phyloP scores from a whole-genome alignment of 1,140 invertebrate species.

The Campoletis sonorensis region DNA sequence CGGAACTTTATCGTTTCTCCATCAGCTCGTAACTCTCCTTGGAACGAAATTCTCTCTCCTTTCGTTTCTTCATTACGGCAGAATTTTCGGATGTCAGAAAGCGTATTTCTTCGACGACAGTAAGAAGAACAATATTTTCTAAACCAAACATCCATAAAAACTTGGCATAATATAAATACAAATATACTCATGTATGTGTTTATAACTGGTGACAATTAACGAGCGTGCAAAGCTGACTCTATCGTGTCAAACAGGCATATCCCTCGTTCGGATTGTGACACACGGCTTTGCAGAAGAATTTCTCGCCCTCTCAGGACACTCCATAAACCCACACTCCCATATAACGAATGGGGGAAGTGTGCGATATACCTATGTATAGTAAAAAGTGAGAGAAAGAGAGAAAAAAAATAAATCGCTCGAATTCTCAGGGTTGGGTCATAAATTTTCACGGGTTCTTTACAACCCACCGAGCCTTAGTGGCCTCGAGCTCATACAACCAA shows the following conservation, averaged over 20 bases:
- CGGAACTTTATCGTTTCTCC: conserved; percentile 70
- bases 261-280: conserved; percentile 19
- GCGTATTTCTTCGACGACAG: conserved; percentile 34
- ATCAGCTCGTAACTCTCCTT: conserved; percentile 75
- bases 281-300: conserved; percentile 33
- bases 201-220: conserved; percentile 27
- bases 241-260: conserved; percentile 42
- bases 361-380: conserved; percentile 5
- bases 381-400: neutral
- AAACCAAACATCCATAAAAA: neutral
- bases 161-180: neutral
- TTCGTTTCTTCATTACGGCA: neutral
- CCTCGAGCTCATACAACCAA: neutral
- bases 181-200: neutral
- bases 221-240: conserved; percentile 38
- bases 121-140: conserved; percentile 26
- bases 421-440: conserved; percentile 40
- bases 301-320: conserved; percentile 33
- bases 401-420: conserved; percentile 27
- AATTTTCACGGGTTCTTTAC: conserved; percentile 38
- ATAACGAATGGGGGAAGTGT: neutral
- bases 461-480: neutral
- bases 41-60: conserved; percentile 66
- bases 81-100: neutral
- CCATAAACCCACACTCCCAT: neutral